Percentiles rank a stretch among this genome's conserved stretches.
phyloP scores from a whole-genome alignment of 2,888 invertebrate species.

The Philereme vetulata region DNA sequence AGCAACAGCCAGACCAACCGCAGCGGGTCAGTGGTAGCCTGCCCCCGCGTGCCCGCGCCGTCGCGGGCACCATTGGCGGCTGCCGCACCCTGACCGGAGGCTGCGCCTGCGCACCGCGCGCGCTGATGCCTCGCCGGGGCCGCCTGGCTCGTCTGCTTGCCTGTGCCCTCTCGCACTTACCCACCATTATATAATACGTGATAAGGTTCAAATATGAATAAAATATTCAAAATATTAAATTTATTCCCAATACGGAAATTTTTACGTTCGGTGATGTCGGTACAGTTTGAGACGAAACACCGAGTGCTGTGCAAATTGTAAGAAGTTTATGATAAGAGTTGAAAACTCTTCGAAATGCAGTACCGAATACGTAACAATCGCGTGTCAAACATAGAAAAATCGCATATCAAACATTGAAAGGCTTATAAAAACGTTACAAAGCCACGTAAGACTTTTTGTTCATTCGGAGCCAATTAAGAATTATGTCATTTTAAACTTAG shows the following conservation, averaged over 20 bases:
- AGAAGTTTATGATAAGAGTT: too few species aligned
- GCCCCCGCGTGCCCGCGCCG: constrained; percentile 86
- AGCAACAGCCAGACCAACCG: constrained; percentile 66
- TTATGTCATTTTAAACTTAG: too few species aligned
- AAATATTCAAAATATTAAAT: too few species aligned
- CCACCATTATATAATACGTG: constrained; percentile 49
- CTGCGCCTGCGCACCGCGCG: constrained; percentile 68
- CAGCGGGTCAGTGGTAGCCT: constrained; percentile 82
- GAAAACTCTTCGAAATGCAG: too few species aligned
- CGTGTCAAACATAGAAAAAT: too few species aligned
- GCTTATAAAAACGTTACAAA: background rate
- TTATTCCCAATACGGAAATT: too few species aligned
- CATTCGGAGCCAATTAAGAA: background rate
- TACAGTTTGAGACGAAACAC: too few species aligned
- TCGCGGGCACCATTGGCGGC: constrained; percentile 73
- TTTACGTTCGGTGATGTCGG: too few species aligned
- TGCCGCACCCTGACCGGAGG: constrained; percentile 77
- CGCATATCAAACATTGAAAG: too few species aligned
- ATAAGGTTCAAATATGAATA: background rate
- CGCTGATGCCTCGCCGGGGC: constrained; percentile 73
- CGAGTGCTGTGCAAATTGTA: too few species aligned
- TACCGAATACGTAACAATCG: too few species aligned
- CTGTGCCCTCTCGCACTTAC: constrained; percentile 60
- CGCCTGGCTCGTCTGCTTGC: constrained; percentile 73
- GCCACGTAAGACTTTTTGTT: background rate